A percentile compares a stretch with the other conserved stretches of the same genome.
These are phyloP conservation scores for Danio tinwini DNA, from an alignment of 2,797 vertebrate genomes.

Conservation along the genomic window DNA sequence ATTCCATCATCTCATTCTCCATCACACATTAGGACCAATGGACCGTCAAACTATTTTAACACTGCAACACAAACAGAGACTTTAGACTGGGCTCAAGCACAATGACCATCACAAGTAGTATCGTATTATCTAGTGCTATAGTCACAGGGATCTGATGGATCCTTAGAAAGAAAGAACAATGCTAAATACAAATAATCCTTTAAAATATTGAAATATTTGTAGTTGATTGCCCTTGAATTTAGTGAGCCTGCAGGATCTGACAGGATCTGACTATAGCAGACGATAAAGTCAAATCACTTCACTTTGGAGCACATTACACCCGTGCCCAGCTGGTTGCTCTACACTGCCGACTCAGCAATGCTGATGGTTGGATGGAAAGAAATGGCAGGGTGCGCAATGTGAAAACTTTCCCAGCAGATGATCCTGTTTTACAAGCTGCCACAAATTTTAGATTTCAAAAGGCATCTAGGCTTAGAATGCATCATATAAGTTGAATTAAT, in stretches of 20 bases:
- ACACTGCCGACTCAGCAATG: slow-evolving; percentile 66
- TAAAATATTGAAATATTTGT: background rate
- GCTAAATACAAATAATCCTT: background rate
- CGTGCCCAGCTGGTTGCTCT: slow-evolving; percentile 64
- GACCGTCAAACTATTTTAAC: slow-evolving; percentile 7
- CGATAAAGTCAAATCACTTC: slow-evolving; percentile 37
- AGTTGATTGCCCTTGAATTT: slow-evolving; percentile 10
- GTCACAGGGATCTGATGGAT: background rate
- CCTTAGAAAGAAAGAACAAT: background rate
- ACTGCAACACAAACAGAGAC: slow-evolving; percentile 2
- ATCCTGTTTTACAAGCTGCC: slow-evolving; percentile 54
- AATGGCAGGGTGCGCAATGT: slow-evolving; percentile 57
- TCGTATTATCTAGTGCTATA: background rate
- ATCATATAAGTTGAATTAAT: no score
- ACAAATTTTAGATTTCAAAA: background rate
- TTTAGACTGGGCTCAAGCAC: background rate
- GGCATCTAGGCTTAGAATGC: no score
- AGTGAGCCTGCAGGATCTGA: background rate
- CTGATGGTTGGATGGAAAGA: slow-evolving; percentile 36
- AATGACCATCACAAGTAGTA: background rate
- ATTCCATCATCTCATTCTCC: slow-evolving; percentile 37
- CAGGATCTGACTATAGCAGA: background rate
- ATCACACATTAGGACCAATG: background rate
- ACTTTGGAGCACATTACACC: slow-evolving; percentile 49
- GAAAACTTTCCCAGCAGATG: slow-evolving; percentile 71